phyloP scores from a whole-genome alignment of 92 coral and sea anemone species.

The Zoanthus sansibaricus region DNA sequence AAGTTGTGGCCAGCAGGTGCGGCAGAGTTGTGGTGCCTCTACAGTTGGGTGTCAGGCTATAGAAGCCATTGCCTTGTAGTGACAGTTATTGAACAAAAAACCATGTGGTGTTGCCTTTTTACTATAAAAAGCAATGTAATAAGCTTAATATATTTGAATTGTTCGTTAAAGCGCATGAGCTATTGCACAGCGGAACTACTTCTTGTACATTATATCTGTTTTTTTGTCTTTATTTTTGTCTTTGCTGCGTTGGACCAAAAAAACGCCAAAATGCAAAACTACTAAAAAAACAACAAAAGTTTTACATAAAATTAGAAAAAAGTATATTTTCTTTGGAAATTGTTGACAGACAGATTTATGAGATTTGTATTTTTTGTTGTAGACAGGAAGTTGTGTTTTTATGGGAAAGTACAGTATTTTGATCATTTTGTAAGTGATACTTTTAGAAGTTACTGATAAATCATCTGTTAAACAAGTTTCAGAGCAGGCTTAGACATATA shows the following conservation, averaged over 20 bases:
- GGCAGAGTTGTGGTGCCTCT: slow-evolving; percentile 66
- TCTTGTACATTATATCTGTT: neutral
- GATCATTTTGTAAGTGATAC: too few species aligned
- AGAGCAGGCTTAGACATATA: too few species aligned
- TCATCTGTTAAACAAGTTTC: too few species aligned
- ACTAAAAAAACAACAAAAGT: slow-evolving; percentile 6
- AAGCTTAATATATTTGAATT: neutral
- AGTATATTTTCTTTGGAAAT: neutral
- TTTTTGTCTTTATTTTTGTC: neutral
- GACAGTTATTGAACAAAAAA: slow-evolving; percentile 77
- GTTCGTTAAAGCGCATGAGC: neutral
- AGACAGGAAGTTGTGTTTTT: too few species aligned
- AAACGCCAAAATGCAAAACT: slow-evolving; percentile 54
- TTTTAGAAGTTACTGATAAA: too few species aligned
- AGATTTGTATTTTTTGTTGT: neutral
- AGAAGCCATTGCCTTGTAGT: slow-evolving; percentile 80
- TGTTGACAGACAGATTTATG: neutral
- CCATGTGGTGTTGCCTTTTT: slow-evolving; percentile 50
- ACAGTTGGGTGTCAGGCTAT: slow-evolving; percentile 68
- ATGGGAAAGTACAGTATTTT: too few species aligned
- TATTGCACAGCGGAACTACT: neutral
- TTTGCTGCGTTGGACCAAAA: slow-evolving; percentile 78
- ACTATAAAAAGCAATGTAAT: slow-evolving; percentile 24
- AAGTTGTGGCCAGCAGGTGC: slow-evolving; percentile 67
- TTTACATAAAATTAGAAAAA: neutral